phyloP scores from a whole-genome alignment of 2,888 invertebrate species.

The Apotomis capreana region DNA sequence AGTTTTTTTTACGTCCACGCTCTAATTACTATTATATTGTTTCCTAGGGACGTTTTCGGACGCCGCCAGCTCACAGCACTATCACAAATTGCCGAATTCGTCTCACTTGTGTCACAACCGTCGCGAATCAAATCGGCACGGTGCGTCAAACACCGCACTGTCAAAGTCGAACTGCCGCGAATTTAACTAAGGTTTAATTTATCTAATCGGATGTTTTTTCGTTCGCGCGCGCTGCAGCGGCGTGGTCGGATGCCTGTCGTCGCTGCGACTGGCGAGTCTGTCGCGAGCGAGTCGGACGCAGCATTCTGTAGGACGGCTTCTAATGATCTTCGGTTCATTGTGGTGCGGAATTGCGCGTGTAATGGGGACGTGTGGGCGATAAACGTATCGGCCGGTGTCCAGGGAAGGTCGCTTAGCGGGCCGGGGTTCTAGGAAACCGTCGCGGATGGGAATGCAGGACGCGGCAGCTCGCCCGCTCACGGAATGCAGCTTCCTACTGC shows the following conservation, averaged over 20 bases:
- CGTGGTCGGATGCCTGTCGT: slow-evolving; percentile 73
- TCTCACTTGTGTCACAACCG: slow-evolving; percentile 60
- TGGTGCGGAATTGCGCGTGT: slow-evolving; percentile 65
- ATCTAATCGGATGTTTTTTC: slow-evolving; percentile 49
- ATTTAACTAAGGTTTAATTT: slow-evolving; percentile 47
- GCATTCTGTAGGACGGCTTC: slow-evolving; percentile 64
- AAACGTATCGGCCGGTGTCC: slow-evolving; percentile 59
- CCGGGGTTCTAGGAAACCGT: slow-evolving; percentile 68
- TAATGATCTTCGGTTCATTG: slow-evolving; percentile 74
- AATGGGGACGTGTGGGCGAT: slow-evolving; percentile 73
- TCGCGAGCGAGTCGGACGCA: slow-evolving; percentile 55
- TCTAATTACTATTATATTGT: slow-evolving; percentile 63
- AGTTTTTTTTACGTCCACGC: slow-evolving; percentile 61
- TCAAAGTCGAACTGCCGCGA: slow-evolving; percentile 54
- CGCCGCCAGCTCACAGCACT: slow-evolving; percentile 63
- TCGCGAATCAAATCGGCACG: slow-evolving; percentile 63
- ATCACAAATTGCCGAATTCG: slow-evolving; percentile 67
- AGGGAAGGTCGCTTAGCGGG: slow-evolving; percentile 54
- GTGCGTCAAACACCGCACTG: slow-evolving; percentile 53
- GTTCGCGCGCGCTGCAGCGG: slow-evolving; percentile 61
- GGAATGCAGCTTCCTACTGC: slow-evolving; percentile 57
- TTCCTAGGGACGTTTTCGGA: slow-evolving; percentile 57
- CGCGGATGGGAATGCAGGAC: slow-evolving; percentile 74
- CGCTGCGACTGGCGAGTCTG: slow-evolving; percentile 70
- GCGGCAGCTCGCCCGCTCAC: slow-evolving; percentile 50